A percentile compares a stretch with the other conserved stretches of the same genome.
Evolutionary conservation across 2,797 vertebrate genomes (phyloP).

Genomic region (Lacerta viridis): DNA sequence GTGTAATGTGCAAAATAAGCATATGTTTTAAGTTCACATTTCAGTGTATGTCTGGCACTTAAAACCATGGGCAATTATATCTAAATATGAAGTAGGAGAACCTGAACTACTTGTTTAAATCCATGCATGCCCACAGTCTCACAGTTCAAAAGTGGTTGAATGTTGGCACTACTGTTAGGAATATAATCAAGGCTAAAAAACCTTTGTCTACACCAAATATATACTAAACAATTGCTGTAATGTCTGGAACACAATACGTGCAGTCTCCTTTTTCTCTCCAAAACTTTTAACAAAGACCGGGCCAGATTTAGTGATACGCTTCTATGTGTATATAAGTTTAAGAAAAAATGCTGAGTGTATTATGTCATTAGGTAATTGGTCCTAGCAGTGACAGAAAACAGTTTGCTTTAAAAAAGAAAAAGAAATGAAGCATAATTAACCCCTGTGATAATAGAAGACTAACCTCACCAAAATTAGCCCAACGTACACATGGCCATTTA

Average conservation of each 20-base stretch:
- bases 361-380: slow-evolving; percentile 59
- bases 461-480: neutral
- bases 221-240: slow-evolving; percentile 70
- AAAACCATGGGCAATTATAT: slow-evolving; percentile 42
- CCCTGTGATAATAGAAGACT: neutral
- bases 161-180: slow-evolving; percentile 56
- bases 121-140: slow-evolving; percentile 48
- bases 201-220: slow-evolving; percentile 56
- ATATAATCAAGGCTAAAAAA: slow-evolving; percentile 47
- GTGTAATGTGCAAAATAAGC: slow-evolving; percentile 45
- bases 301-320: slow-evolving; percentile 41
- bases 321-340: slow-evolving; percentile 48
- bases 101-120: slow-evolving; percentile 70
- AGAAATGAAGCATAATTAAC: neutral
- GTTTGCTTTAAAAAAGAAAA: neutral
- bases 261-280: slow-evolving; percentile 72
- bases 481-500: no score
- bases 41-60: slow-evolving; percentile 51
- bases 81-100: slow-evolving; percentile 55
- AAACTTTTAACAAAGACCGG: slow-evolving; percentile 59
- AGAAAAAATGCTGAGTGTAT: slow-evolving; percentile 45
- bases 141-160: slow-evolving; percentile 59
- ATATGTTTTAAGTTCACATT: slow-evolving; percentile 52
- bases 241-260: slow-evolving; percentile 70
- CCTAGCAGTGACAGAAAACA: slow-evolving; percentile 29